These are phyloP conservation scores for Rhea pennata DNA, from an alignment of 2,113 vertebrate species.

Conservation along the genomic window DNA sequence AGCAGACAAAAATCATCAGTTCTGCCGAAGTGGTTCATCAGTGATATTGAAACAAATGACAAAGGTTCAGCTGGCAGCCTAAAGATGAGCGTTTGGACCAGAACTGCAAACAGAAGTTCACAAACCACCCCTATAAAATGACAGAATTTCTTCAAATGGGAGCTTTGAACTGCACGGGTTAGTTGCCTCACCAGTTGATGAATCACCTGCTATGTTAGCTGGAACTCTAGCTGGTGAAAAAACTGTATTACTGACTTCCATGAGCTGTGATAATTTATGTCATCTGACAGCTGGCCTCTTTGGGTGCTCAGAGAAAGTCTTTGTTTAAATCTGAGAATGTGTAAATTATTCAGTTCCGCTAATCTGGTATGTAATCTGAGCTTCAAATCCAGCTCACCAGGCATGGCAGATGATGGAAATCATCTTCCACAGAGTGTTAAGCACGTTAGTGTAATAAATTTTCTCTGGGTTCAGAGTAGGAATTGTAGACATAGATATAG, in stretches of 20 bases:
- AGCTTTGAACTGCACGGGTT: not conserved
- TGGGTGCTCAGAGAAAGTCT: not conserved
- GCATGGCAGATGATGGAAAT: not conserved
- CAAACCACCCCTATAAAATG: not conserved
- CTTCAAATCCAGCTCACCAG: not conserved
- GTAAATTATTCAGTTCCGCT: not conserved
- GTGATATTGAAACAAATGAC: not conserved
- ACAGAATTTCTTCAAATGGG: not conserved
- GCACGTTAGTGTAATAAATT: not conserved
- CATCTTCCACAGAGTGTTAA: not conserved
- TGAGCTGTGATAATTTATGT: not conserved
- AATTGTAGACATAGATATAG: not conserved
- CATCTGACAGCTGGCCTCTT: not conserved
- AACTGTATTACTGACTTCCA: not conserved
- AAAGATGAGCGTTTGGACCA: not conserved
- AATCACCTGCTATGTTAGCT: not conserved
- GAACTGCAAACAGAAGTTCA: not conserved
- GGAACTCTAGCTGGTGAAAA: conserved; percentile 11
- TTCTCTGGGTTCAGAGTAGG: not conserved
- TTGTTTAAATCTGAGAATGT: not conserved
- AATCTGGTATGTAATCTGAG: not conserved
- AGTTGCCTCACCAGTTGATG: not conserved
- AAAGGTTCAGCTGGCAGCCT: not conserved
- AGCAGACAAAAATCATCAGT: not conserved
- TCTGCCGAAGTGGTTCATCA: not conserved